Conservation (phyloP, 2,113 vertebrate species). For the Phodopus roborovskii region DNA sequence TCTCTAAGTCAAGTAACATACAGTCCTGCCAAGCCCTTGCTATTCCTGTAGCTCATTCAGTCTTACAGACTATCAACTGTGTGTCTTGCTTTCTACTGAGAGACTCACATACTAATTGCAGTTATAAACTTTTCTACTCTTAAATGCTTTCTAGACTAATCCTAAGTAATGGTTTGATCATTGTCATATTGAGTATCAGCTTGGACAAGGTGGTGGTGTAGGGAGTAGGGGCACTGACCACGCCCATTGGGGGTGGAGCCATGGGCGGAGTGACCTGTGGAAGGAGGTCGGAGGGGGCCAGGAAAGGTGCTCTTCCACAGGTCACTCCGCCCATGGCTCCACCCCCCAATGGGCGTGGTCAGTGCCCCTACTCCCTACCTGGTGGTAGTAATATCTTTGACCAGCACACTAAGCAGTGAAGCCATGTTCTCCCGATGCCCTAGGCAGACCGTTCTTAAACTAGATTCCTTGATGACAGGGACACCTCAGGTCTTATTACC, state of each 20-base stretch:
- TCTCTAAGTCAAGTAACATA: background rate
- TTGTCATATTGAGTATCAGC: background rate
- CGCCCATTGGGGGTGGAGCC: no score
- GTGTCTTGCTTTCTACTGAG: background rate
- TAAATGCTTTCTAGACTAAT: constrained; percentile 14
- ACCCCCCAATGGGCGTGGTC: no score
- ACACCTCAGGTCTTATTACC: background rate
- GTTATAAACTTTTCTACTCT: background rate
- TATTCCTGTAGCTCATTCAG: constrained; percentile 13
- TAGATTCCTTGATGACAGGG: background rate
- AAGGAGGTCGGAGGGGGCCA: no score
- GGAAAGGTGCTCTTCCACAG: no score
- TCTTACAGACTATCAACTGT: constrained; percentile 20
- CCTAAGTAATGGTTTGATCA: background rate
- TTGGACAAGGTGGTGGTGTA: background rate
- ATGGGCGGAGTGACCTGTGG: no score
- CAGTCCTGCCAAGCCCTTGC: background rate
- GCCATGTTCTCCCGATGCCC: background rate
- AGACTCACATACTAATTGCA: constrained; percentile 19
- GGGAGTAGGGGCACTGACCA: no score
- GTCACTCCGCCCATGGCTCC: no score
- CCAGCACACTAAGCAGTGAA: background rate
- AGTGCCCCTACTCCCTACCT: no score
- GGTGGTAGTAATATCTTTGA: background rate
- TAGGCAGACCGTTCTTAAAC: constrained; percentile 10